Evolutionary conservation across 2,888 invertebrate genomes (phyloP).

Genomic region (Diadegma fenestrale): DNA sequence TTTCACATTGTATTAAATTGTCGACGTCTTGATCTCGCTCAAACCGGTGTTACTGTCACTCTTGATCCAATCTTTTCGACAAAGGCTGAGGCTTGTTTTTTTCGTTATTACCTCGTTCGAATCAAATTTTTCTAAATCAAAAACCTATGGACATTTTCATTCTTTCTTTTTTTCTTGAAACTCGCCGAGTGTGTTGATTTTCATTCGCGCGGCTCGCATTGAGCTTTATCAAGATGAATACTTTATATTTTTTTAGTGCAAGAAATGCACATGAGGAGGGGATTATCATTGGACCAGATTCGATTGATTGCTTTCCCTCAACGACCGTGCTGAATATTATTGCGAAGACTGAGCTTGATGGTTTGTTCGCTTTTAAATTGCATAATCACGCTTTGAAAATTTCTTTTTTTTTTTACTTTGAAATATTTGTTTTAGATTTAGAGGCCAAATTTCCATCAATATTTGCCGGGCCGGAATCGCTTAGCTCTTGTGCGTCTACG

Average conservation of each 20-base stretch:
- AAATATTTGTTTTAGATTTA: neutral
- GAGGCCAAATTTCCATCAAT: neutral
- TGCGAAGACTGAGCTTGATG: constrained; percentile 2
- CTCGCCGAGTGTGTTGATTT: constrained; percentile 1
- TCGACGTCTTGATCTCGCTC: constrained; percentile 4
- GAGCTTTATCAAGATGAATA: constrained; percentile 12
- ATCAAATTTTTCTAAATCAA: no score
- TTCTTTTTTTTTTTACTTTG: neutral
- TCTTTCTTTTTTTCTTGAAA: no score
- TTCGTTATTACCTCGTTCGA: neutral
- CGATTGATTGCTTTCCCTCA: constrained; percentile 20
- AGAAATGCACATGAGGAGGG: constrained; percentile 7
- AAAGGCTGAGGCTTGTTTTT: neutral
- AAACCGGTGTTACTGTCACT: constrained; percentile 12
- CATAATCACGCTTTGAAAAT: constrained; percentile 1
- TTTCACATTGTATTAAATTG: constrained; percentile 15
- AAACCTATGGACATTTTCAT: no score
- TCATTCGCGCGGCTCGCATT: constrained; percentile 1
- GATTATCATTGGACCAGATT: constrained; percentile 16
- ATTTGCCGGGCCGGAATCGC: neutral
- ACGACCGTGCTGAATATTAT: constrained; percentile 8
- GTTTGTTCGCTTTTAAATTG: constrained; percentile 3
- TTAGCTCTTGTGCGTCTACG: constrained; percentile 16
- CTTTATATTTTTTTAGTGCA: constrained; percentile 17
- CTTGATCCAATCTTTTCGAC: constrained; percentile 1